Percentiles rank a stretch among this genome's conserved stretches.
These are phyloP conservation scores for Bombus waltoni DNA, from an alignment of 1,140 invertebrate species.

Conservation along the genomic window DNA sequence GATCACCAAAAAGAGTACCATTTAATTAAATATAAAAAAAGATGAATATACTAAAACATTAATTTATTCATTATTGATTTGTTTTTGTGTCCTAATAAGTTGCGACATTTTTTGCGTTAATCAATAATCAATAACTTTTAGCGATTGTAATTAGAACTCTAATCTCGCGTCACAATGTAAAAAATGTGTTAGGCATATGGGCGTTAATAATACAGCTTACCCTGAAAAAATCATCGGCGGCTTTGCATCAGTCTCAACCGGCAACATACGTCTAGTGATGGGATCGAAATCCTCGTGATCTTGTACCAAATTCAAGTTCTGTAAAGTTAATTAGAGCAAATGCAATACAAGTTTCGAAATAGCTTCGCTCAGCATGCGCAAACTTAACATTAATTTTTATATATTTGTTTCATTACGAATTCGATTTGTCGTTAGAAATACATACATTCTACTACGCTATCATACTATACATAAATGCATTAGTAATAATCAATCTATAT, in stretches of 20 bases:
- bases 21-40: not conserved
- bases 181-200: not conserved
- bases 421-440: not conserved
- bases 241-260: constrained; percentile 53
- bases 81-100: not conserved
- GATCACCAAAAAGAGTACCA: not conserved
- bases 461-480: not conserved
- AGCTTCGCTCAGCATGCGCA: no score
- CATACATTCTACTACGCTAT: no score
- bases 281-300: not conserved
- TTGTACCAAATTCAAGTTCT: not conserved
- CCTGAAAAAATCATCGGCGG: constrained; percentile 44
- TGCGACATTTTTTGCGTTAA: not conserved
- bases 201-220: constrained; percentile 42
- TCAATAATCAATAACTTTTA: not conserved
- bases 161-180: constrained; percentile 4
- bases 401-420: not conserved
- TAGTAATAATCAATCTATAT: not conserved
- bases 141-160: not conserved
- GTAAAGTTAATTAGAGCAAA: not conserved
- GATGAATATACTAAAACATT: not conserved
- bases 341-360: not conserved
- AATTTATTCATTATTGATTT: not conserved
- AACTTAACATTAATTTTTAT: not conserved
- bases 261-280: constrained; percentile 22